phyloP scores from a whole-genome alignment of 30 jellyfish, hydroid and myxozoan genomes.

The Aurelia coerulea region DNA sequence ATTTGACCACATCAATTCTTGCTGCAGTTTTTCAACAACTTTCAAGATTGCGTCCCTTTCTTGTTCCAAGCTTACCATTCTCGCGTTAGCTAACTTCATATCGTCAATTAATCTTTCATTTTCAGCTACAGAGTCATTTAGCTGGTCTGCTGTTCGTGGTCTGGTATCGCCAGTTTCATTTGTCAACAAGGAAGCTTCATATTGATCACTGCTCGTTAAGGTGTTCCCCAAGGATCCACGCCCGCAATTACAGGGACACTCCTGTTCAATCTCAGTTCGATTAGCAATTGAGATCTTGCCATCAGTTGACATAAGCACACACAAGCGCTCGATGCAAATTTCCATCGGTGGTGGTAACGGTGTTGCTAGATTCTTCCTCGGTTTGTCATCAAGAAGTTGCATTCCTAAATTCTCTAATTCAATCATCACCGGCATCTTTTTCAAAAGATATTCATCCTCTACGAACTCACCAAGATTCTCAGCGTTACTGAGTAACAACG shows the following conservation, averaged over 20 bases:
- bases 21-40: conserved; percentile 94
- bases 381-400: conserved; percentile 82
- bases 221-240: neutral
- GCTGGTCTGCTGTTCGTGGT: too few species aligned
- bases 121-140: neutral
- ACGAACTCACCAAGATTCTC: conserved; percentile 94
- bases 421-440: conserved; percentile 78
- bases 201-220: neutral
- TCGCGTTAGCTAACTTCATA: conserved; percentile 82
- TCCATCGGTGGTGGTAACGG: conserved; percentile 86
- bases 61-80: conserved; percentile 82
- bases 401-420: conserved; percentile 66
- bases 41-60: conserved; percentile 91
- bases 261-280: neutral
- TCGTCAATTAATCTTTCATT: conserved; percentile 73
- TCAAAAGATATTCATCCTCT: conserved; percentile 81
- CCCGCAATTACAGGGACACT: neutral
- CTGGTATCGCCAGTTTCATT: conserved; percentile 8
- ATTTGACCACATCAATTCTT: conserved; percentile 95
- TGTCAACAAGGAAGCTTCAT: neutral
- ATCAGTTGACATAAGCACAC: conserved; percentile 45
- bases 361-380: conserved; percentile 84
- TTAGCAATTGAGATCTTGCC: conserved; percentile 40
- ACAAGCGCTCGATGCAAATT: conserved; percentile 44
- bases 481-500: conserved; percentile 79